Evolutionary conservation across 2,113 vertebrate species (phyloP), one percentile per base, ranked within the genome.

Genomic region (Sphyrna mokarran): DNA sequence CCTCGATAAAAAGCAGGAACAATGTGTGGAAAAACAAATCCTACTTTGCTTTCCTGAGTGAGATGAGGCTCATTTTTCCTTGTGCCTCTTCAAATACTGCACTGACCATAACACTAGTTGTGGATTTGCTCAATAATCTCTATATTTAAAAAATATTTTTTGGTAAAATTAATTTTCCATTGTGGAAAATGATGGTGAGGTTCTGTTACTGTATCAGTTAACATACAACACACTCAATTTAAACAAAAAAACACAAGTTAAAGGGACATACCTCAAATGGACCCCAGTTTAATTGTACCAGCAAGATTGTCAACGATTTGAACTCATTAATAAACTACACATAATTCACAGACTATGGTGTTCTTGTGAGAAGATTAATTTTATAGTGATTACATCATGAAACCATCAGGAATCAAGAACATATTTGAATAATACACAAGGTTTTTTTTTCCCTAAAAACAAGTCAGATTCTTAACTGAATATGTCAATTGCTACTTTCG

Each of bases 261-360:
- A 61, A 76, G 23, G 40, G 54, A 23, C 93, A 29, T 48, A 72
- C 33, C n/a, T 70, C 68, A 48, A 68, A 40, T 54, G 40, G 23
- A 6, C 22, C 94, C 48, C 40, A 43, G 66, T 10, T 63, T 23
- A 95, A 95, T 20, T 70, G 40, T 95, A 95, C 43, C 26, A 70
- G 68, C 93, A 91, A 93, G 89, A 95, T 95, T 95, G 94, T 95
- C 68, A 95, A 72, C 26, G 76, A 72, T 54, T 70, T 95, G 94
- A 33, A 43, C 11, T 95, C 26, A 5, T 23, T 37, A 63, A 91
- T 18, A 93, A 83, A 2, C 58, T 91, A 37, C 26, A 8, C 2
- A 63, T 43, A 23, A 68, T 70, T 94, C 37, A 70, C 23, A 70
- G 69, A 6, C 63, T 37, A 23, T 29, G 48, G 8, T 70, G 37